A percentile compares a stretch with the other conserved stretches of the same genome.
phyloP scores from a whole-genome alignment of 64 coral and sea anemone genomes.

The Astreopora myriophthalma region DNA sequence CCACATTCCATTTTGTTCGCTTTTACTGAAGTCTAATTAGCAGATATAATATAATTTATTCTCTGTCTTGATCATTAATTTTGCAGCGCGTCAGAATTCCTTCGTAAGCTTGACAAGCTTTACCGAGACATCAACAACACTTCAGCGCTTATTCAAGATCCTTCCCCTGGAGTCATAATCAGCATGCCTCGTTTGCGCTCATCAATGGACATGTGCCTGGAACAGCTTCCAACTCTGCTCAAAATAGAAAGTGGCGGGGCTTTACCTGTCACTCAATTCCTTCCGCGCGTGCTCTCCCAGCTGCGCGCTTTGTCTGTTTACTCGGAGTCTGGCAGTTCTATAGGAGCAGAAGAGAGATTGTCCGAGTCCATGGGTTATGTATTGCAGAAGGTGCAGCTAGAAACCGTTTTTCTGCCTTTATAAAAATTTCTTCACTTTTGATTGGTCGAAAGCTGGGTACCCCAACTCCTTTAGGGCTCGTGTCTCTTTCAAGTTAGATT shows the following conservation, averaged over 20 bases:
- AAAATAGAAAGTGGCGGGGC: slow-evolving; percentile 65
- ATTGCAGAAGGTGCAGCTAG: slow-evolving; percentile 68
- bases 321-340: slow-evolving; percentile 77
- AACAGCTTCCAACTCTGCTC: slow-evolving; percentile 86
- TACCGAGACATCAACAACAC: slow-evolving; percentile 13
- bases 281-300: slow-evolving; percentile 86
- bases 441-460: too few species aligned
- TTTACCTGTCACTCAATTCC: slow-evolving; percentile 45
- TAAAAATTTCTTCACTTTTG: too few species aligned
- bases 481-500: too few species aligned
- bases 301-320: slow-evolving; percentile 86
- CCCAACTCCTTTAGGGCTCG: neutral
- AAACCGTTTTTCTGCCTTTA: neutral
- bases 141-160: neutral
- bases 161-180: neutral
- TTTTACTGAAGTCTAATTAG: too few species aligned
- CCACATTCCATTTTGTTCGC: too few species aligned
- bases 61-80: neutral
- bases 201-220: slow-evolving; percentile 81
- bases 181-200: slow-evolving; percentile 69
- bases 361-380: slow-evolving; percentile 82
- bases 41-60: too few species aligned
- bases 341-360: slow-evolving; percentile 60
- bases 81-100: slow-evolving; percentile 61
- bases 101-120: slow-evolving; percentile 56